Base-by-base conservation (phyloP, 2,797 vertebrate genomes). In the Peromyscus nudipes region DNA sequence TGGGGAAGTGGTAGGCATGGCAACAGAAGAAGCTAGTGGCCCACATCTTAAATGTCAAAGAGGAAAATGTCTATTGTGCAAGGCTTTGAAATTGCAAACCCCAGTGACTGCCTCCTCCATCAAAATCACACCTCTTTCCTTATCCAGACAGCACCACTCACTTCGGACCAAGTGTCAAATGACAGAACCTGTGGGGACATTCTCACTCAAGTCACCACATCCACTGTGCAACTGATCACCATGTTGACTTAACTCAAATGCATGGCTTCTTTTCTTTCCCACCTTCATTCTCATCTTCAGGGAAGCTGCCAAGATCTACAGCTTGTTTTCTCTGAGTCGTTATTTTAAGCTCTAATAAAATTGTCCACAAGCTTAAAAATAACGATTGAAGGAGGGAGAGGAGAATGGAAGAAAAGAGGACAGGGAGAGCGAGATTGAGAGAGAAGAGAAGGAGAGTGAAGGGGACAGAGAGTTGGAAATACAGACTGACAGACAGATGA, bases 151-250 rank as follows among this genome's bases (percentile, higher is more conserved):
- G 11, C 62, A 64, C 27, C 3, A 65, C 9, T 65, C 5, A 29
- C 25, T 31, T 65, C 31, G 29, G 4, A 64, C 62, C 29, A 65
- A 31, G 14, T 69, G 34, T 69, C 6, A 69, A 69, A n/a, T 69
- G 14, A 6, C 34, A n/a, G 31, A 34, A 19, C 16, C 6, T 69
- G n/a, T n/a, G 67, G 34, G 6, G 3, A 6, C 2, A 69, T n/a
- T 17, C 34, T 69, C 16, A n/a, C 6, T 69, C 14, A 69, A 69
- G 16, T 6, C 31, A 67, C 67, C 6, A 19, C 34, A 19, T 17
- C 7, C 6, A n/a, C 67, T 14, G 0, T 69, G 34, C 6, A 69
- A n/a, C 14, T n/a, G 34, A n/a, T 34, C 34, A 0, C 16, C 34
- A 69, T 69, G 6, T 2, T n/a, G 34, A 3, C 34, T n/a, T n/a